phyloP scores from a whole-genome alignment of 2,113 vertebrate genomes.

The Percina caprodes region DNA sequence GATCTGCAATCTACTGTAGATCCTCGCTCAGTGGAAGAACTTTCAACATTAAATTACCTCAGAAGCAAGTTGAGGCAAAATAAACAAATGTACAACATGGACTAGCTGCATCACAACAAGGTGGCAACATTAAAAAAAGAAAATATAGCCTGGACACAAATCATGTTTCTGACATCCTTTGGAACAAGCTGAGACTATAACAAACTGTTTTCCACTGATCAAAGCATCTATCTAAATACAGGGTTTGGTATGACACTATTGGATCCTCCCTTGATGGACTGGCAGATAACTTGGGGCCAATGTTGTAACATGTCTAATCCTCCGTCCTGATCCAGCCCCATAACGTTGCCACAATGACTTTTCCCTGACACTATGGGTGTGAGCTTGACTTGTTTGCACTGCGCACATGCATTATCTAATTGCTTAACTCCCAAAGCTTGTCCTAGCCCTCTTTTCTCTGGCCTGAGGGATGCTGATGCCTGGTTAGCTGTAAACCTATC shows the following conservation, averaged over 20 bases:
- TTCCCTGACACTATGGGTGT: slow-evolving; percentile 29
- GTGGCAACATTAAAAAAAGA: background rate
- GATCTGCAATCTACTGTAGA: slow-evolving; percentile 6
- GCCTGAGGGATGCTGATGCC: slow-evolving; percentile 43
- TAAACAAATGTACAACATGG: background rate
- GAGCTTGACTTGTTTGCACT: slow-evolving; percentile 49
- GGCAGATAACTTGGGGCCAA: slow-evolving; percentile 1
- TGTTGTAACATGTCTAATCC: slow-evolving; percentile 53
- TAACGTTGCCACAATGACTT: slow-evolving; percentile 22
- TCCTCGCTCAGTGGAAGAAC: background rate
- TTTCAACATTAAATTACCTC: background rate
- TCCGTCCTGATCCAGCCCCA: background rate
- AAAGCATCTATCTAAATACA: slow-evolving; percentile 40
- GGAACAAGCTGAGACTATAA: slow-evolving; percentile 1
- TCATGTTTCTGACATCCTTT: background rate
- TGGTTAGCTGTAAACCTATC: slow-evolving; percentile 13
- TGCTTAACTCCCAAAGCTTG: slow-evolving; percentile 37
- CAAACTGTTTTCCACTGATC: slow-evolving; percentile 16
- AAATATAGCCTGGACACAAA: background rate
- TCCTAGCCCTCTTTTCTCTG: slow-evolving; percentile 30
- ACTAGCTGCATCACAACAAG: slow-evolving; percentile 19
- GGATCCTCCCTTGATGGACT: slow-evolving; percentile 40
- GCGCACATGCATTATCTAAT: slow-evolving; percentile 63
- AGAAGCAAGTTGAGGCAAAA: slow-evolving; percentile 36
- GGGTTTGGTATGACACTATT: slow-evolving; percentile 15